Conservation (phyloP, 2,888 invertebrate species). For the Nesidiocoris tenuis region DNA sequence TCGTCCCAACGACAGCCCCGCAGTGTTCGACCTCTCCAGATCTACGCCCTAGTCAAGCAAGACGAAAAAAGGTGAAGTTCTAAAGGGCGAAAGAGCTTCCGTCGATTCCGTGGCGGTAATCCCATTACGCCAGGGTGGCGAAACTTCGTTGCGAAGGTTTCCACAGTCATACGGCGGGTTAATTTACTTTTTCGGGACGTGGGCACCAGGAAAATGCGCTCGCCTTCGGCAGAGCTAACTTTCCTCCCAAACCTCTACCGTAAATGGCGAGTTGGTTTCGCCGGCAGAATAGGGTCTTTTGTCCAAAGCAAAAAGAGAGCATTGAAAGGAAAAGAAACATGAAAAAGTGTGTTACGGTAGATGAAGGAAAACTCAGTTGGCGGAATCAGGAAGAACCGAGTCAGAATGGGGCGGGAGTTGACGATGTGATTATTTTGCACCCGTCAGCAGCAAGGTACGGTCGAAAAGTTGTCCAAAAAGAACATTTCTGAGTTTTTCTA, state of each 20-base stretch:
- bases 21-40: background rate
- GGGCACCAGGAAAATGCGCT: conserved; percentile 18
- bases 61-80: background rate
- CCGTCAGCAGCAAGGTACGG: too few relatives aligned
- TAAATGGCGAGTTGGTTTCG: background rate
- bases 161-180: conserved; percentile 31
- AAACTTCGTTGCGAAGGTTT: conserved; percentile 9
- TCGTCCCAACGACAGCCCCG: background rate
- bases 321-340: background rate
- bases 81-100: conserved; percentile 20
- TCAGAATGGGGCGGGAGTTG: background rate
- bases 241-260: background rate
- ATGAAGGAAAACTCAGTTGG: background rate
- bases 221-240: conserved; percentile 8
- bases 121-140: conserved; percentile 9
- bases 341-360: background rate
- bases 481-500: too few relatives aligned
- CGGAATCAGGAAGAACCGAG: background rate
- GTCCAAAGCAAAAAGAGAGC: background rate
- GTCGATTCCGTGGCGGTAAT: conserved; percentile 21
- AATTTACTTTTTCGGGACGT: conserved; percentile 38
- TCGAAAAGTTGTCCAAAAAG: too few relatives aligned
- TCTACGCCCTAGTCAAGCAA: background rate
- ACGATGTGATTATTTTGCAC: background rate
- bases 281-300: background rate